Conservation (phyloP, 2,888 invertebrate species). For the Drosophila birchii region DNA sequence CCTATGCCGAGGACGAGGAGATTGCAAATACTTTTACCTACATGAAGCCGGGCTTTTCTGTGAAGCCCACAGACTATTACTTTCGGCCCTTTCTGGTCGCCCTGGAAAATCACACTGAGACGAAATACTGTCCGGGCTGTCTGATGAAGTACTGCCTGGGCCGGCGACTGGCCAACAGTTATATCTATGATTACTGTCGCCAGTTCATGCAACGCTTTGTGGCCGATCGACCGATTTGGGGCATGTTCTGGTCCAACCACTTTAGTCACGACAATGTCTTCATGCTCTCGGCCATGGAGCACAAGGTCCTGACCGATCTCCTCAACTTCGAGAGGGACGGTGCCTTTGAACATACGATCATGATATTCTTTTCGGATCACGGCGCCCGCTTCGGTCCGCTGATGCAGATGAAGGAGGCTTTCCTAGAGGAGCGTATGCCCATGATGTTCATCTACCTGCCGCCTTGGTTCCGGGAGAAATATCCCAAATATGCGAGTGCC, state of each 20-base stretch:
- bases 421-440: conserved; percentile 91
- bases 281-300: conserved; percentile 88
- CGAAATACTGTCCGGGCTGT: conserved; percentile 60
- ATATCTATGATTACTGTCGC: conserved; percentile 88
- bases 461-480: conserved; percentile 86
- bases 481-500: conserved; percentile 86
- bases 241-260: conserved; percentile 90
- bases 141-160: conserved; percentile 86
- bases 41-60: conserved; percentile 88
- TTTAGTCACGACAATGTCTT: conserved; percentile 89
- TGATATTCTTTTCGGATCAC: conserved; percentile 90
- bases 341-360: conserved; percentile 87
- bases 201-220: conserved; percentile 88
- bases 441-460: conserved; percentile 89
- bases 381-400: conserved; percentile 90
- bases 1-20: conserved; percentile 90
- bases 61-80: conserved; percentile 92
- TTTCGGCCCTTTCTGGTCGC: conserved; percentile 89
- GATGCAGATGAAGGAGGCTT: conserved; percentile 87
- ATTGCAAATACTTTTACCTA: conserved; percentile 86
- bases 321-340: conserved; percentile 86
- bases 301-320: conserved; percentile 86
- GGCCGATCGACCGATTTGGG: conserved; percentile 87
- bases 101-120: conserved; percentile 86
- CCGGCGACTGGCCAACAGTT: conserved; percentile 87